phyloP scores from a whole-genome alignment of 2,797 vertebrate genomes.

The Oreochromis mossambicus region DNA sequence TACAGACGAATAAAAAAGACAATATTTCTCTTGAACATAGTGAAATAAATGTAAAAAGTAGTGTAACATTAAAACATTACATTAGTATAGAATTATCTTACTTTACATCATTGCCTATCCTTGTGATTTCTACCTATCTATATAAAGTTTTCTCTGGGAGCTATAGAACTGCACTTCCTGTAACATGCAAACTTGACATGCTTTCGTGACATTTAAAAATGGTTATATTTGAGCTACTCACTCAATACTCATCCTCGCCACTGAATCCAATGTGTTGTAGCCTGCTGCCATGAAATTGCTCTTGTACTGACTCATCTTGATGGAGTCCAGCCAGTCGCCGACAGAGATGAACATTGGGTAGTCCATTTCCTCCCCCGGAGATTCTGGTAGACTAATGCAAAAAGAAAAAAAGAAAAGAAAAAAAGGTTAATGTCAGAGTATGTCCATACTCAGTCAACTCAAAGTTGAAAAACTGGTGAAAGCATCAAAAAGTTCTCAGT shows the following conservation, averaged over 20 bases:
- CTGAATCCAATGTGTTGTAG: conserved; percentile 92
- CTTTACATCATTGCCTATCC: not conserved
- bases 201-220: not conserved
- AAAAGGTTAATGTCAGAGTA: not conserved
- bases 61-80: not conserved
- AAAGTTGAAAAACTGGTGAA: not conserved
- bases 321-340: conserved; percentile 96
- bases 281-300: conserved; percentile 95
- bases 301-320: conserved; percentile 99
- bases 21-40: not conserved
- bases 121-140: not conserved
- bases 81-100: not conserved
- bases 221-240: conserved; percentile 58
- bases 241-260: conserved; percentile 82
- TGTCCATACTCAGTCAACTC: not conserved
- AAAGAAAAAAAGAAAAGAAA: not conserved
- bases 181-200: not conserved
- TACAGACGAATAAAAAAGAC: not conserved
- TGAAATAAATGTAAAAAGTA: not conserved
- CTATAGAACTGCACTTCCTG: not conserved
- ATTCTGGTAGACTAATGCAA: conserved; percentile 74
- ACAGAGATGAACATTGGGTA: conserved; percentile 92
- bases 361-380: conserved; percentile 77
- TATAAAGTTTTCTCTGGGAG: not conserved
- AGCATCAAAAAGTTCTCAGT: not conserved